These are phyloP conservation scores for Colostygia pectinataria DNA, from an alignment of 2,888 invertebrate species.

Conservation along the genomic window DNA sequence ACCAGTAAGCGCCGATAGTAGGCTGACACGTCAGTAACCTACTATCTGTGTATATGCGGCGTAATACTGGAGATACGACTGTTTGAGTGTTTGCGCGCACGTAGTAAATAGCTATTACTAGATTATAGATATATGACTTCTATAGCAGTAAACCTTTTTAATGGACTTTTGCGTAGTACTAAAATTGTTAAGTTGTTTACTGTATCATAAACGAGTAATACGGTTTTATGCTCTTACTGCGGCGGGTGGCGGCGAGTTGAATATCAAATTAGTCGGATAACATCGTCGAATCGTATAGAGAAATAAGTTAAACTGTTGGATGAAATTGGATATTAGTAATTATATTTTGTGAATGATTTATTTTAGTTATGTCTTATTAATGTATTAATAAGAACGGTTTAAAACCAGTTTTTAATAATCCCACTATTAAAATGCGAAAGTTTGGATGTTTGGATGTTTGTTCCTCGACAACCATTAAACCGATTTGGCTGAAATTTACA, in stretches of 20 bases:
- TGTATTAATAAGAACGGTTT: too few species aligned
- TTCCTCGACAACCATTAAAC: too few species aligned
- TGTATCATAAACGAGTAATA: background rate
- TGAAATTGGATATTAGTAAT: too few species aligned
- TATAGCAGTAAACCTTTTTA: constrained; percentile 12
- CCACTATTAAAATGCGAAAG: too few species aligned
- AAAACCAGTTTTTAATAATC: too few species aligned
- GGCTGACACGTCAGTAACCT: too few species aligned
- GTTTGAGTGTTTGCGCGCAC: constrained; percentile 28
- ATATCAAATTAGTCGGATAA: background rate
- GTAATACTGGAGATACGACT: constrained; percentile 17
- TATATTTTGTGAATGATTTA: too few species aligned
- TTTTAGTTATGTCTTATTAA: too few species aligned
- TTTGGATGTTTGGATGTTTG: too few species aligned
- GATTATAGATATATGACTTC: constrained; percentile 12
- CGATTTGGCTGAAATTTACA: too few species aligned
- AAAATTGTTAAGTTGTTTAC: constrained; percentile 11
- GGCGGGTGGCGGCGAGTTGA: background rate
- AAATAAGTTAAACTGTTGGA: background rate
- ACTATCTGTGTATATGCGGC: constrained; percentile 1
- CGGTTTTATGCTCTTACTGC: background rate
- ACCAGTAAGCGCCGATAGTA: too few species aligned
- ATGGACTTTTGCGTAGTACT: constrained; percentile 8
- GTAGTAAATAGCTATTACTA: constrained; percentile 25
- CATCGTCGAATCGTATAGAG: background rate